Base-by-base conservation (phyloP, 2,888 invertebrate species). In the Eupithecia centaureata region DNA sequence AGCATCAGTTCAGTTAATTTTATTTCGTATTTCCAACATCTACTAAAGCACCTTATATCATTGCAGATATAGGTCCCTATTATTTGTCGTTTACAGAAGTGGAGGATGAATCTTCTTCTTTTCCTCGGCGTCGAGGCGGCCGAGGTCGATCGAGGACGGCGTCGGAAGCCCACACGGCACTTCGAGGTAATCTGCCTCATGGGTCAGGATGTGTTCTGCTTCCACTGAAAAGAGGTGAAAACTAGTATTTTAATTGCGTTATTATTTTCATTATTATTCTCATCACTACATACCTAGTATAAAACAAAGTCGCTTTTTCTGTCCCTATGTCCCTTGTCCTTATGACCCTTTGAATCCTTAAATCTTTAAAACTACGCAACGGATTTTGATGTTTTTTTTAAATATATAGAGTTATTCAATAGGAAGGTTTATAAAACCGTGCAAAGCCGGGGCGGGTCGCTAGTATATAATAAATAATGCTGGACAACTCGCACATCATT, bases 141-240 rank as follows among this genome's bases (percentile, higher is more conserved):
- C 95, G 69, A 95, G 94, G 77, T 96, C 96, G 30, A 96, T 94
- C n/a, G 94, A 94, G 0, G 96, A 94, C 1, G 96, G 95, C 0
- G 96, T 95, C n/a, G 97, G 97, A 1, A 96, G 86, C 5, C 96
- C 96, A 68, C 95, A 95, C 0, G 97, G 97, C 86, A 95, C 91
- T 71, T 95, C 95, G n/a, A 97, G 86, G 61, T 95, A 86, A 57
- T 95, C 95, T 12, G 93, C 88, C 82, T 97, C 97, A 76, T 96
- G 95, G 63, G 95, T 95, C 94, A 97, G 94, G 68, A 97, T 96
- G 86, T 96, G 95, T 82, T 97, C 96, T 27, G 97, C 97, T 91
- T 97, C 97, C 89, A 95, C 96, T 93, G 79, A 33, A 86, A 87
- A 38, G 3, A 38, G 33, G 25, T 15, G 32, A 61, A 25, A 52